Evolutionary conservation across 2,113 vertebrate species (phyloP), one percentile per base, ranked within the genome.

Genomic region (Pterocles orientalis): DNA sequence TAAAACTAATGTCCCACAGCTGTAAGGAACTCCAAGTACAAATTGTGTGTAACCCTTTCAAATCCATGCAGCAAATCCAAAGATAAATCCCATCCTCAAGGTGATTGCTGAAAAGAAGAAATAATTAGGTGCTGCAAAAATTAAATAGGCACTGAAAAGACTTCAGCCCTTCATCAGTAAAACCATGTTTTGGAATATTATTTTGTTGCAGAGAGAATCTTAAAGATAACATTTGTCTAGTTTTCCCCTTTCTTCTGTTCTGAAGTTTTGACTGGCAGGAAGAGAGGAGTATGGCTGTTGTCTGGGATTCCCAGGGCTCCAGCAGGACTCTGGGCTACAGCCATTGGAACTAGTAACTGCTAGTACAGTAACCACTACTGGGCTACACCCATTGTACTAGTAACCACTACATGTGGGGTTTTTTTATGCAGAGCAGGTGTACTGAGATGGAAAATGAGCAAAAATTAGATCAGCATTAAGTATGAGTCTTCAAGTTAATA

Each of bases 371-470:
- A 34, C 19, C 9, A 36, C 17, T 53, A 10, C 34, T 34, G 34
- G 33, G 23, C 31, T 80, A 28, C 24, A 39, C 24, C 18, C 48
- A 7, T 9, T 54, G 62, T 17, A 18, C 26, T 77, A 41, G 54
- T 61, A 54, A 68, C n/a, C 8, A 20, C 31, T 54, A 8, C 0
- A 0, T 36, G 9, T 3, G 16, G 15, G 28, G 10, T 1, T 18
- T 62, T 81, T 82, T 60, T 31, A 14, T 65, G 61, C 31, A 73
- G 58, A 28, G 13, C 6, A 24, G 17, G 18, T 84, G 41, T n/a
- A 50, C 14, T 50, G n/a, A 70, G 28, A 75, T 43, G 47, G 34
- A 72, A 82, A 86, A 58, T 2, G 3, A 70, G 5, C 33, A 81
- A 88, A 86, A 76, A 18, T 39, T 60, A 39, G 50, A 75, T 18